A percentile compares a stretch with the other conserved stretches of the same genome.
Evolutionary conservation across 2,113 vertebrate genomes (phyloP).

Genomic region (Engystomops pustulosus): DNA sequence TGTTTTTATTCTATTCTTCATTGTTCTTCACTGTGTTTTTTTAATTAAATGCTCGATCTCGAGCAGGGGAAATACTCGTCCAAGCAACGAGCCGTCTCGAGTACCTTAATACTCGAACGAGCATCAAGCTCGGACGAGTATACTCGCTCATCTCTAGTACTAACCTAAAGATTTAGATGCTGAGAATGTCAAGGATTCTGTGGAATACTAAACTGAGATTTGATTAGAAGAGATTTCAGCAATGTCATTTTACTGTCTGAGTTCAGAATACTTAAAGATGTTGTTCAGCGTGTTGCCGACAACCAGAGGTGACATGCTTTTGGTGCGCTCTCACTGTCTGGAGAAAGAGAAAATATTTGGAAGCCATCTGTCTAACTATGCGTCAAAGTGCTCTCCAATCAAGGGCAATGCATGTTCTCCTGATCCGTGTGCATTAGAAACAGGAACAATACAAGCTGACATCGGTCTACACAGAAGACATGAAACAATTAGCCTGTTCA

Average conservation of each 20-base stretch:
- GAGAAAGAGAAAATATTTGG: conserved; percentile 62
- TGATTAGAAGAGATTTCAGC: conserved; percentile 51
- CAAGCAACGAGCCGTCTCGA: no score
- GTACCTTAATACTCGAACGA: no score
- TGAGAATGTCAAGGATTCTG: conserved; percentile 34
- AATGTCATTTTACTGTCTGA: conserved; percentile 52
- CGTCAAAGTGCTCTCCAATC: conserved; percentile 73
- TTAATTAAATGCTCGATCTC: no score
- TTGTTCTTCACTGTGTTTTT: no score
- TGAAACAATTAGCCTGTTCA: not conserved
- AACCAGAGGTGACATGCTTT: conserved; percentile 76
- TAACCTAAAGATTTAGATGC: conserved; percentile 15
- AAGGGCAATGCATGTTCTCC: conserved; percentile 58
- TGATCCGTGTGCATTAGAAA: not conserved
- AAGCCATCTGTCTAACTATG: conserved; percentile 69
- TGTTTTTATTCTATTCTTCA: no score
- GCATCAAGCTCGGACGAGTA: no score
- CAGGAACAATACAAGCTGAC: not conserved
- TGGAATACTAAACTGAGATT: conserved; percentile 48
- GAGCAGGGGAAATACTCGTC: no score
- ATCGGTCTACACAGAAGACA: not conserved
- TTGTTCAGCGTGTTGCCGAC: conserved; percentile 65
- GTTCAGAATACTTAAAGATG: conserved; percentile 62
- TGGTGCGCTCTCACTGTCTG: conserved; percentile 62
- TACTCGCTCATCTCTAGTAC: no score